Evolutionary conservation across 92 coral and sea anemone genomes (phyloP), one percentile per base, ranked within the genome.

Genomic region (Zoanthus gigantus): DNA sequence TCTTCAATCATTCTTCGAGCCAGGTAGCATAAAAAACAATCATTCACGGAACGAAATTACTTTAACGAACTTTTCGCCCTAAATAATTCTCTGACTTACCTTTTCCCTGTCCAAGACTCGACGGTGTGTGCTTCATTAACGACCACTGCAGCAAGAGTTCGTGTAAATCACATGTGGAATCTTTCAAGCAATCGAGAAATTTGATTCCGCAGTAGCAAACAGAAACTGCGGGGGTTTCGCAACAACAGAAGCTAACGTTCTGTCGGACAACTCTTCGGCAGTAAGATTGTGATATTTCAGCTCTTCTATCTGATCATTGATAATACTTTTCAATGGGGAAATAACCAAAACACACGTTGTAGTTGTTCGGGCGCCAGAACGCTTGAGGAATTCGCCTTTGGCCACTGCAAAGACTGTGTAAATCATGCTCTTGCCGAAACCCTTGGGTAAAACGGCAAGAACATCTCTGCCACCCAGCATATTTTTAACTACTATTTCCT

Each of bases 361-460:
- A 10, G 8, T 57, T 57, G 63, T 57, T 57, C 63, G 63, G 63
- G 63, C 37, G 13, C 30, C 82, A 58, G 7, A 57, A 57, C 63
- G 63, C 61, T 66, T 34, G 15, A 79, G 45, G n/a, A 31, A 29
- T 53, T 56, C 68, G 48, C 50, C 34, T 32, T 52, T 60, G 50
- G 72, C 85, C 15, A 42, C 53, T 48, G 72, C 42, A 68, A 79
- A 79, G 5, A 71, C 72, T 57, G 45, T 66, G 29, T 46, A 79
- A n/a, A 83, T 84, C 88, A 84, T 71, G 47, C 88, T 84, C 65
- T 83, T 83, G 13, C 87, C 32, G 78, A 74, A 74, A 74, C 78
- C 78, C 78, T 61, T 74, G 57, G 56, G 78, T 44, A 74, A 54
- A 76, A 67, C 72, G 10, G 72, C 72, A n/a, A n/a, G 83, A 78